phyloP scores from a whole-genome alignment of 2,113 vertebrate genomes.

The Octodon degus region DNA sequence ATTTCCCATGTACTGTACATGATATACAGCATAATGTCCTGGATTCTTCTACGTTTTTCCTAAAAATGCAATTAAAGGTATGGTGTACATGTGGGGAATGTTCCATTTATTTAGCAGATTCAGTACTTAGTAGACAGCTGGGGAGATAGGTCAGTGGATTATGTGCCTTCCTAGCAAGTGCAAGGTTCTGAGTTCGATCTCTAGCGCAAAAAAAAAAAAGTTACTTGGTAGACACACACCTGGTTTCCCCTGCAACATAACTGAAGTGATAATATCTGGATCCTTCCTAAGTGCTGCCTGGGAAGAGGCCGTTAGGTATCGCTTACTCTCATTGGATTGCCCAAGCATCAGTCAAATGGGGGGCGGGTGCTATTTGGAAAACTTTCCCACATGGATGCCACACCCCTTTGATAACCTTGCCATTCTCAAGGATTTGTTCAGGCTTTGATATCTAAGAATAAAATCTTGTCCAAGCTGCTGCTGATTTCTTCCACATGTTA shows the following conservation, averaged over 20 bases:
- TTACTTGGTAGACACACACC: neutral
- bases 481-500: constrained; percentile 86
- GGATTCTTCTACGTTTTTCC: neutral
- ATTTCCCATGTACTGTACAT: constrained; percentile 26
- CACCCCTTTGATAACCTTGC: constrained; percentile 76
- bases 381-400: constrained; percentile 56
- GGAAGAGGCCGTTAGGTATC: constrained; percentile 66
- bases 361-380: constrained; percentile 28
- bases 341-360: constrained; percentile 56
- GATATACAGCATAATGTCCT: neutral
- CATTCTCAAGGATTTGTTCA: constrained; percentile 82
- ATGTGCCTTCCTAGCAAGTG: too few species aligned
- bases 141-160: too few species aligned
- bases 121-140: constrained; percentile 53
- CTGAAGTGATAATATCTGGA: constrained; percentile 65
- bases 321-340: constrained; percentile 75
- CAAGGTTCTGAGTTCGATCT: too few species aligned
- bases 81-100: neutral
- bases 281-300: constrained; percentile 45
- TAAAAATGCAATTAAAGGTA: constrained; percentile 30
- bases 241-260: neutral
- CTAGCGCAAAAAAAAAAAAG: too few species aligned
- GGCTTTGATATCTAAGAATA: constrained; percentile 77
- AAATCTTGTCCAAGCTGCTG: constrained; percentile 77
- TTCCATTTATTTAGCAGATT: constrained; percentile 54